Base-by-base conservation (phyloP, 2,888 invertebrate species). In the Heliconius cydno region DNA sequence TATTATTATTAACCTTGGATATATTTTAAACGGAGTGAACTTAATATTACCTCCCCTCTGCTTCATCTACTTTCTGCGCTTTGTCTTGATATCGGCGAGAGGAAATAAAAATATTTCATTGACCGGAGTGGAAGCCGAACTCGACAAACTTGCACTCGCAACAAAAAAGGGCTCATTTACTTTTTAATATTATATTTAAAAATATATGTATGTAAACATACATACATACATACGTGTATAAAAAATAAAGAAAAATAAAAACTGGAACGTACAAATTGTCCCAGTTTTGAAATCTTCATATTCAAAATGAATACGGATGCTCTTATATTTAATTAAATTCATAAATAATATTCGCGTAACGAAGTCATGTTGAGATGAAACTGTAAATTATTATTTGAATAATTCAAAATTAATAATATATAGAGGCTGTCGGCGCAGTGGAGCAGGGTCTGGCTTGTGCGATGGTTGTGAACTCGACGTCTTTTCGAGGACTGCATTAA, bases 251-350 rank as follows among this genome's bases (percentile, higher is more conserved):
- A 9, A 25, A 25, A 70, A 41, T 41, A n/a, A 70, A 41, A 70
- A 70, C 15, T 41, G 25, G 41, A 70, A 46, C 70, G 1, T 25
- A 70, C 70, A 15, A 25, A 28, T 41, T 41, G 70, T 70, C 41
- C 70, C 41, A 70, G 70, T 70, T 70, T 25, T 70, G n/a, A 25
- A 72, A 57, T 72, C 57, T 30, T 57, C 28, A 30, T 57, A 72
- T 41, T 72, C n/a, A 30, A 72, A 72, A 72, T 72, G 72, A 72
- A 57, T 72, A 57, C 72, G 41, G 57, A 57, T 72, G 52, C 72
- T 72, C 57, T 72, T 34, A 57, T 52, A 72, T 72, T 72, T 72
- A 72, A 72, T 72, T 72, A 72, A 72, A 34, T 72, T 72, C 34
- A 72, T 72, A 72, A 70, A 70, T 70, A 70, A 70, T 15, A 15